These are phyloP conservation scores for Synanthedon andrenaeformis DNA, from an alignment of 2,888 invertebrate species.

Conservation along the genomic window DNA sequence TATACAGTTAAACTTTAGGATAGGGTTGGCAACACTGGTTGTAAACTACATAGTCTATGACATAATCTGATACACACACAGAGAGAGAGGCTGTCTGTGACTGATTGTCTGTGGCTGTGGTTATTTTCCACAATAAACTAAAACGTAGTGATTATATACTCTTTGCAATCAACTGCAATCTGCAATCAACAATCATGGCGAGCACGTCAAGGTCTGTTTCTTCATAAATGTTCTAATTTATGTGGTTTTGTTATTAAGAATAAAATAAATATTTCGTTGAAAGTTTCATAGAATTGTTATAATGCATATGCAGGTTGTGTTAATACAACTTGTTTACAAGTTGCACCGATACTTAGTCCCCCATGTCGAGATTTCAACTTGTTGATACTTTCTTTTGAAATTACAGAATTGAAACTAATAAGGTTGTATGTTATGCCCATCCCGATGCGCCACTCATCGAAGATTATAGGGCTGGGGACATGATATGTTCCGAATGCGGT, in stretches of 20 bases:
- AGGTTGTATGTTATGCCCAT: constrained; percentile 91
- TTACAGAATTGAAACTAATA: constrained; percentile 78
- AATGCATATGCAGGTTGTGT: constrained; percentile 34
- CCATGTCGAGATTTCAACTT: constrained; percentile 41
- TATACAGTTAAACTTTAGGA: too few relatives aligned
- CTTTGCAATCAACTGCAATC: too few relatives aligned
- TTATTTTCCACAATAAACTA: too few relatives aligned
- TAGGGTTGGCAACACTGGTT: too few relatives aligned
- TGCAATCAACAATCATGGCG: constrained; percentile 74
- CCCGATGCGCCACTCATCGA: constrained; percentile 97
- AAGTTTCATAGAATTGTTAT: constrained; percentile 24
- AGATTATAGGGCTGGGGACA: constrained; percentile 98
- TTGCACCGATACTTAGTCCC: constrained; percentile 7
- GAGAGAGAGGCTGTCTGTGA: too few relatives aligned
- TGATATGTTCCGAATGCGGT: constrained; percentile 99
- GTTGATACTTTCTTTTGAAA: constrained; percentile 49
- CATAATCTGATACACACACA: too few relatives aligned
- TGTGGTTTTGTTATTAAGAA: constrained; percentile 8
- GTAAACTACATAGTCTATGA: too few relatives aligned
- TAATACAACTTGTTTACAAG: not conserved
- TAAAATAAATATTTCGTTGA: constrained; percentile 11
- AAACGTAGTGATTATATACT: too few relatives aligned
- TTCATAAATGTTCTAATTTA: constrained; percentile 41
- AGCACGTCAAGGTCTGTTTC: constrained; percentile 75
- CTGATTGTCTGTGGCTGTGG: too few relatives aligned